Percentiles rank a stretch among this genome's conserved stretches.
phyloP scores from a whole-genome alignment of 2,888 invertebrate genomes.

The Cremastobaeus sp. region DNA sequence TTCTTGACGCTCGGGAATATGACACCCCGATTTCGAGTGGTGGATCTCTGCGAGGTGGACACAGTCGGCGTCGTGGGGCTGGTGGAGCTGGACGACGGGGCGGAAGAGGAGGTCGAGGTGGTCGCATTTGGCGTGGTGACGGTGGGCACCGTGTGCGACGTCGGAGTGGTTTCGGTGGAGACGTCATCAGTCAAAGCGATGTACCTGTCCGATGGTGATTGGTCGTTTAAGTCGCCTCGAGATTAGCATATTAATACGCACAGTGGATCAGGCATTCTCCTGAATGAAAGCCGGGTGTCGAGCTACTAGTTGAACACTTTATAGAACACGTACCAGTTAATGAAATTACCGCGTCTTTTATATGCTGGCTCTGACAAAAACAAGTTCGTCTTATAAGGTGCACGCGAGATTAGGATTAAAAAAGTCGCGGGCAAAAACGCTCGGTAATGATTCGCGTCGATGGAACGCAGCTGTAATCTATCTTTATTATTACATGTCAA shows the following conservation, averaged over 20 bases:
- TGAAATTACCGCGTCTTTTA: constrained; percentile 29
- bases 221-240: too few species aligned
- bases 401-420: constrained; percentile 10
- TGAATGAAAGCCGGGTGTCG: constrained; percentile 6
- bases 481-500: too few species aligned
- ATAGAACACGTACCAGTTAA: constrained; percentile 16
- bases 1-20: constrained; percentile 95
- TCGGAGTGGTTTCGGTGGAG: constrained; percentile 71
- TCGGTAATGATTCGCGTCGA: too few species aligned
- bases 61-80: constrained; percentile 62
- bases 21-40: constrained; percentile 87
- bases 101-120: constrained; percentile 8
- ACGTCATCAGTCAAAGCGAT: constrained; percentile 70
- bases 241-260: too few species aligned
- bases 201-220: constrained; percentile 68
- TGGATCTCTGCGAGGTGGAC: constrained; percentile 75
- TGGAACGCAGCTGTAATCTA: too few species aligned
- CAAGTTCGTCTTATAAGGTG: constrained; percentile 33
- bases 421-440: too few species aligned
- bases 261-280: background rate
- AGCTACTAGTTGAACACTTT: constrained; percentile 11
- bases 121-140: constrained; percentile 2
- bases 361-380: constrained; percentile 11
- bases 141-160: constrained; percentile 72
- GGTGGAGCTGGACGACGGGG: constrained; percentile 60